A percentile compares a stretch with the other conserved stretches of the same genome.
phyloP scores from a whole-genome alignment of 1,140 invertebrate species.

The Drosophila santomea region DNA sequence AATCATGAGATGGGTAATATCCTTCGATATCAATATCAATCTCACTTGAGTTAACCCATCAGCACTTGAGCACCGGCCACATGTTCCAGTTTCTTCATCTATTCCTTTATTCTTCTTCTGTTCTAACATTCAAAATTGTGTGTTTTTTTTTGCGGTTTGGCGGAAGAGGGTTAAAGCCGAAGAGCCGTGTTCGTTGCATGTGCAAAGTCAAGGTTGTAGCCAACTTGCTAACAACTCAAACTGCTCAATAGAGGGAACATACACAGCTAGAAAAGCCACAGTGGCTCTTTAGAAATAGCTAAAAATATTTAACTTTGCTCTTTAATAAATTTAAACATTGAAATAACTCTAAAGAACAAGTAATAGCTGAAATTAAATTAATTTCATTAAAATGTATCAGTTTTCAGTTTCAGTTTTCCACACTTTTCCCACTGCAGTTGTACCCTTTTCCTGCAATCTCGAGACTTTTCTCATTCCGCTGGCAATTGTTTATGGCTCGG shows the following conservation, averaged over 20 bases:
- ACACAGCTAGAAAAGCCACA: neutral
- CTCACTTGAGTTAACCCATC: constrained; percentile 5
- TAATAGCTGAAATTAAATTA: too few species aligned
- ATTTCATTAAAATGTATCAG: too few species aligned
- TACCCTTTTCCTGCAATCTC: constrained; percentile 12
- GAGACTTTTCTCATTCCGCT: constrained; percentile 24
- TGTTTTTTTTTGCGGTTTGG: neutral
- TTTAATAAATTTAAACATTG: too few species aligned
- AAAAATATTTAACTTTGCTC: too few species aligned
- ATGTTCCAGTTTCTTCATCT: constrained; percentile 26
- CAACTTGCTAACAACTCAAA: constrained; percentile 22
- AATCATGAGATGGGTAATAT: constrained; percentile 11
- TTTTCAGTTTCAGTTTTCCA: too few species aligned
- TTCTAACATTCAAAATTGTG: constrained; percentile 37
- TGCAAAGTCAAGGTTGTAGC: constrained; percentile 72
- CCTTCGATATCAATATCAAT: constrained; percentile 27
- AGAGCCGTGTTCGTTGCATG: constrained; percentile 55
- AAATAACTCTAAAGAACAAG: too few species aligned
- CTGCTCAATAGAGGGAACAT: constrained; percentile 10
- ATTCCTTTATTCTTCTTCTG: neutral
- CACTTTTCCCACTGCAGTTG: neutral
- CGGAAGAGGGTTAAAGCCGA: neutral
- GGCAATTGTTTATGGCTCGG: constrained; percentile 35
- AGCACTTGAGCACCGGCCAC: constrained; percentile 6
- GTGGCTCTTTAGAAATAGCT: neutral